Evolutionary conservation across 2,888 invertebrate genomes (phyloP), one percentile per base, ranked within the genome.

Genomic region (Sphecodes monilicornis): DNA sequence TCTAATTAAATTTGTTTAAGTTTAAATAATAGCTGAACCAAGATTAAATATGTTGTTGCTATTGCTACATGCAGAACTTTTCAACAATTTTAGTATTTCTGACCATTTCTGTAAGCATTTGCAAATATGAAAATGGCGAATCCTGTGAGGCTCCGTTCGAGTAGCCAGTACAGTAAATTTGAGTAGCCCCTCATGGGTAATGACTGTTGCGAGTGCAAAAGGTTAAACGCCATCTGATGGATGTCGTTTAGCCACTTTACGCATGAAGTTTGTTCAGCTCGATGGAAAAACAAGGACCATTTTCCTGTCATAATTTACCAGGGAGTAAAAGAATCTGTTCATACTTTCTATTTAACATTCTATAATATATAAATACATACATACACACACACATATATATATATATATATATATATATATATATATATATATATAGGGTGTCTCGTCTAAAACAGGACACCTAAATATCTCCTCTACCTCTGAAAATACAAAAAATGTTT

Each of bases 241-340:
- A 82, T 50, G 74, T 79, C 70, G 70, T 82, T 82, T 74, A 50
- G 80, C 60, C 82, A 70, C 60, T 82, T 74, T 74, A 69, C 54
- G 68, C 66, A 72, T 26, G 6, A 16, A n/a, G 29, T 77, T 64
- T 77, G 72, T 81, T 72, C 64, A 78, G 54, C 54, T 43, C 16
- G 16, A 16, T 46, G 46, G 11, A 18, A n/a, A 32, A 22, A 26
- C 29, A 46, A 29, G 60, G 29, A 13, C 26, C 10, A 4, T 4
- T 54, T 41, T 54, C 16, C 22, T 6, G 1, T n/a, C n/a, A n/a
- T n/a, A n/a, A n/a, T n/a, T n/a, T n/a, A n/a, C n/a, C n/a, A n/a
- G n/a, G n/a, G n/a, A n/a, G n/a, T n/a, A n/a, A n/a, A n/a, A n/a
- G n/a, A n/a, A n/a, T n/a, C n/a, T n/a, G n/a, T n/a, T n/a, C n/a